Conservation (phyloP, 30 jellyfish, hydroid and myxozoan species). For the Rhopilema esculentum region DNA sequence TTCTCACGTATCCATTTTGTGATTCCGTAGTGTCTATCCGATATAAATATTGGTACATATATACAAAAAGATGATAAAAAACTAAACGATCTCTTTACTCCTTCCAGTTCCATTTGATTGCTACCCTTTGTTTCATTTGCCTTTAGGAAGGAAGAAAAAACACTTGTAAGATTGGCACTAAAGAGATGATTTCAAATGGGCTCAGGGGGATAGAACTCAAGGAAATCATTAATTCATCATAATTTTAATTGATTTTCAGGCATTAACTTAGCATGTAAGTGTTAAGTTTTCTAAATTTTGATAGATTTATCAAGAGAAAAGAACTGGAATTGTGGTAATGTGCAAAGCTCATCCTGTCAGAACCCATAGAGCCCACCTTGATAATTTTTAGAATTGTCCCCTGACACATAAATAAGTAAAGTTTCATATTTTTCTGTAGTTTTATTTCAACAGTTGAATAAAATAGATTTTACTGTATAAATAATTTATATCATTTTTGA, state of each 20-base stretch:
- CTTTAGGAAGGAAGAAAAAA: neutral
- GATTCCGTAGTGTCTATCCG: constrained; percentile 20
- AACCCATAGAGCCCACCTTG: neutral
- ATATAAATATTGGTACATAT: neutral
- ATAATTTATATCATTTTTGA: neutral
- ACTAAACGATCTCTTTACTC: constrained; percentile 10
- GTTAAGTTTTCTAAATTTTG: neutral
- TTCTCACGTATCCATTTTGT: constrained; percentile 19
- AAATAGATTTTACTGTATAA: neutral
- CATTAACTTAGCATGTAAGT: neutral
- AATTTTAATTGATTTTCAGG: neutral
- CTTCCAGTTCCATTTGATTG: constrained; percentile 15
- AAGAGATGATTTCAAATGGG: too few species aligned
- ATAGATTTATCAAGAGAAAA: neutral
- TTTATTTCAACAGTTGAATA: neutral
- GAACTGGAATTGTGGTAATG: neutral
- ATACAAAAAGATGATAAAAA: neutral
- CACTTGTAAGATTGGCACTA: too few species aligned
- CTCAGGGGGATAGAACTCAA: too few species aligned
- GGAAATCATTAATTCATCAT: neutral
- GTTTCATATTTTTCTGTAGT: neutral
- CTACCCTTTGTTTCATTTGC: constrained; percentile 10
- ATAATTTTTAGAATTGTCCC: neutral
- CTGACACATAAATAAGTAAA: neutral
- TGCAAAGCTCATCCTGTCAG: neutral